These are phyloP conservation scores for Urocyon cinereoargenteus DNA, from an alignment of 2,797 vertebrate species.

Conservation along the genomic window DNA sequence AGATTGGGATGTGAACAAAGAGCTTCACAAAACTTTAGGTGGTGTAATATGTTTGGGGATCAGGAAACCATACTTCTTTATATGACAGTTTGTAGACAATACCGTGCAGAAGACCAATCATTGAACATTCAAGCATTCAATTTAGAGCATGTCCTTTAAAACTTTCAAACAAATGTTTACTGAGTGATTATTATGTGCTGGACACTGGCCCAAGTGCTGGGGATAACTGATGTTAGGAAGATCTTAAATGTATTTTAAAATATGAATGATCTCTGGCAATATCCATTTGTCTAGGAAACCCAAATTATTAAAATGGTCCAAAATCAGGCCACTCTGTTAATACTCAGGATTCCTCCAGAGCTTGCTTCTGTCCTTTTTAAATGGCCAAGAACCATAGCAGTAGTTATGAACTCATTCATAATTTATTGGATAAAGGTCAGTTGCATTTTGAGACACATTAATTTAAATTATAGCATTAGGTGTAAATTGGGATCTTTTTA, in stretches of 20 bases:
- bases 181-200: neutral
- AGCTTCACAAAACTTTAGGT: neutral
- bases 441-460: conserved; percentile 41
- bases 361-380: neutral
- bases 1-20: neutral
- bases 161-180: neutral
- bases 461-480: conserved; percentile 33
- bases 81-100: neutral
- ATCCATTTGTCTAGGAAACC: neutral
- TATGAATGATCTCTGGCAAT: neutral
- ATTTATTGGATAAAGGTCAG: conserved; percentile 23
- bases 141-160: neutral
- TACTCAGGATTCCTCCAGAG: neutral
- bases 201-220: rapidly evolving
- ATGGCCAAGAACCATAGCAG: neutral
- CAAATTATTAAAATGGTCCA: conserved; percentile 32
- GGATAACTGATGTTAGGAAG: neutral
- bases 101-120: rapidly evolving
- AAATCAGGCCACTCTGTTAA: neutral
- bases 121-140: rapidly evolving
- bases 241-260: neutral
- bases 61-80: neutral
- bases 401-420: neutral
- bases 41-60: neutral
- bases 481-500: conserved; percentile 18